Conservation (phyloP, 2,888 invertebrate genomes). For the Mesoligia furuncula region DNA sequence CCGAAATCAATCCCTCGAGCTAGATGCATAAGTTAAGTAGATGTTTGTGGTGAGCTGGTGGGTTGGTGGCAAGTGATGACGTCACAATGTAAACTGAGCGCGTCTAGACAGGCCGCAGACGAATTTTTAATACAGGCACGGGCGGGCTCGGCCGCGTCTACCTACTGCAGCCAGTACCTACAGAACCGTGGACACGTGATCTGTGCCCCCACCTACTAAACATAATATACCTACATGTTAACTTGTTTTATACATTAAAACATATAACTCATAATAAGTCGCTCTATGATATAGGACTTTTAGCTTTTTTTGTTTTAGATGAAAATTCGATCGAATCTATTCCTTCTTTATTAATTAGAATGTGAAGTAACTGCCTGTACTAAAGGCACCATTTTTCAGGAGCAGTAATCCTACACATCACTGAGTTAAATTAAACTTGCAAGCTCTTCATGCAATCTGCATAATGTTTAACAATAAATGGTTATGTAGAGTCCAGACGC, state of each 20-base stretch:
- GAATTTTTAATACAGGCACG: slow-evolving; percentile 81
- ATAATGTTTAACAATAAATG: slow-evolving; percentile 9
- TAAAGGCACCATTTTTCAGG: slow-evolving; percentile 9
- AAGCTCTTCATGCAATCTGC: slow-evolving; percentile 1
- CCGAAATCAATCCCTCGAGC: slow-evolving; percentile 56
- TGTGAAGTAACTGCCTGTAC: no score
- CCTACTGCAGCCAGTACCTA: slow-evolving; percentile 56
- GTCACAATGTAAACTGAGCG: slow-evolving; percentile 79
- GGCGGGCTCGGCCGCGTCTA: slow-evolving; percentile 61
- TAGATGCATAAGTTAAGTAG: slow-evolving; percentile 69
- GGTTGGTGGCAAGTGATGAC: slow-evolving; percentile 63
- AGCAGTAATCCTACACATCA: not conserved
- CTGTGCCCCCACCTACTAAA: slow-evolving; percentile 5
- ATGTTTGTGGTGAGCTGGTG: slow-evolving; percentile 71
- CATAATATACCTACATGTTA: not conserved
- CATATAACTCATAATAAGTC: not conserved
- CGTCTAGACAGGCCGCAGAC: slow-evolving; percentile 88
- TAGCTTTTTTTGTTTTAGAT: not conserved
- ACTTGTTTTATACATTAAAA: not conserved
- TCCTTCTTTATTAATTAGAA: not conserved
- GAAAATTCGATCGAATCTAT: not conserved
- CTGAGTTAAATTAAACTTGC: not conserved
- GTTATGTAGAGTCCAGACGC: not conserved
- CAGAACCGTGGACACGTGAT: slow-evolving; percentile 37
- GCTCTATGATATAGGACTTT: not conserved